phyloP scores from a whole-genome alignment of 2,797 vertebrate genomes.

The Girardinus metallicus region DNA sequence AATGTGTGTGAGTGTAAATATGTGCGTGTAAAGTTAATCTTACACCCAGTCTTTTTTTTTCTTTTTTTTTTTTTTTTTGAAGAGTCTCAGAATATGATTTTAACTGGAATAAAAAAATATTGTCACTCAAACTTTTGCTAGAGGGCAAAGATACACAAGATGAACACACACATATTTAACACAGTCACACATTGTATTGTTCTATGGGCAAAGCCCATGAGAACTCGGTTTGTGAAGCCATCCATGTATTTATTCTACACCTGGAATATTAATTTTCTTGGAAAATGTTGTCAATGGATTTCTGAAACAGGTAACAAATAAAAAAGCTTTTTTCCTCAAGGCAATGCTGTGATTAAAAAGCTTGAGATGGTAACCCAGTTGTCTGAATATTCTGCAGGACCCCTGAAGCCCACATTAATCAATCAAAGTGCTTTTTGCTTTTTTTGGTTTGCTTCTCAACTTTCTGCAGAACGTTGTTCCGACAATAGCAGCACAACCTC shows the following conservation, averaged over 20 bases:
- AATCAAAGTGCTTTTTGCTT: conserved; percentile 81
- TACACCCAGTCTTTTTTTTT: conserved; percentile 78
- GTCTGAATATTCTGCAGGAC: conserved; percentile 64
- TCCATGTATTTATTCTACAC: conserved; percentile 53
- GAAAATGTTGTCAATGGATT: conserved; percentile 37
- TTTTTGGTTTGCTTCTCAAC: conserved; percentile 55
- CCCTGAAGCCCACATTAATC: conserved; percentile 67
- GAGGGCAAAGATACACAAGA: conserved; percentile 33
- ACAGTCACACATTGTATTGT: conserved; percentile 32
- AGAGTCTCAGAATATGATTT: conserved; percentile 74
- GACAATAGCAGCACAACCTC: conserved; percentile 48
- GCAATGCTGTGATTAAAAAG: conserved; percentile 58
- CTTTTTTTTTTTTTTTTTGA: conserved; percentile 23
- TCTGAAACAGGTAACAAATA: conserved; percentile 39
- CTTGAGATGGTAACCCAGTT: conserved; percentile 74
- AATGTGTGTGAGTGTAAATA: conserved; percentile 79
- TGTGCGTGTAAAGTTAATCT: conserved; percentile 82
- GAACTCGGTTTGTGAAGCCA: conserved; percentile 52
- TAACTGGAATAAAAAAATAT: conserved; percentile 67
- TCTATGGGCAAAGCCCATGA: conserved; percentile 52
- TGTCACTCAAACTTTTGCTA: conserved; percentile 45
- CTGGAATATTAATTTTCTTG: conserved; percentile 39
- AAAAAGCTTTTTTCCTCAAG: conserved; percentile 56
- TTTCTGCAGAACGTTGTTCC: conserved; percentile 52
- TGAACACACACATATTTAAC: conserved; percentile 36